Evolutionary conservation across 2,113 vertebrate genomes (phyloP), one percentile per base, ranked within the genome.

Genomic region (Sialia sialis): DNA sequence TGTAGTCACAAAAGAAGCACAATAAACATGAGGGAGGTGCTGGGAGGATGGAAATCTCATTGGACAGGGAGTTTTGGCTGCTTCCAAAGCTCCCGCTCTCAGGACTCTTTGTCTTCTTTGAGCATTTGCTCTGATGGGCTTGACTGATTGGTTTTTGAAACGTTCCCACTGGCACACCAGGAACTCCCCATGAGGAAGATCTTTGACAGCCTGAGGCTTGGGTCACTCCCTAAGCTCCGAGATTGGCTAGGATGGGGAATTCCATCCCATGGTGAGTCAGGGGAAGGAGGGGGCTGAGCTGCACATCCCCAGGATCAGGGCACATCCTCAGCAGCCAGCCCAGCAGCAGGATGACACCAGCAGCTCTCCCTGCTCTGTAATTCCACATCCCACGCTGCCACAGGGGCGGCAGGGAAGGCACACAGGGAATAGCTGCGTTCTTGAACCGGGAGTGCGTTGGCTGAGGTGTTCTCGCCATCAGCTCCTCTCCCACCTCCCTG

Each of bases 201-300:
- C 52, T 72, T 15, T 18, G 21, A 43, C 16, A 20, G 13, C 43
- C 22, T n/a, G 38, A 39, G 58, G 22, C 7, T 15, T 25, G 34
- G 13, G 9, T 29, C 12, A 21, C 25, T 34, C 32, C 66, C 49
- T 17, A 7, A 60, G 21, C 38, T 34, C 19, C 12, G 23, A 51
- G 23, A 51, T 77, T 6, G 56, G 30, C 23, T 6, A 5, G n/a
- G 36, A 6, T 1, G 2, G 25, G 21, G 29, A 16, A 64, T 68
- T 38, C 39, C 16, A 17, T n/a, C 32, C 56, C 36, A 0, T 0
- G 6, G 39, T 4, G 18, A 34, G 15, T 5, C 16, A 5, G 39
- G 32, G 16, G 51, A 5, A 46, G 16, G 38, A 38, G 19, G 34
- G 23, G 56, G 73, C 48, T 55, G 63, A 54, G 41, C 41, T 66